Percentiles rank a stretch among this genome's conserved stretches.
Conservation (phyloP, 2,113 vertebrate genomes). For the Pachyramphus minor region DNA sequence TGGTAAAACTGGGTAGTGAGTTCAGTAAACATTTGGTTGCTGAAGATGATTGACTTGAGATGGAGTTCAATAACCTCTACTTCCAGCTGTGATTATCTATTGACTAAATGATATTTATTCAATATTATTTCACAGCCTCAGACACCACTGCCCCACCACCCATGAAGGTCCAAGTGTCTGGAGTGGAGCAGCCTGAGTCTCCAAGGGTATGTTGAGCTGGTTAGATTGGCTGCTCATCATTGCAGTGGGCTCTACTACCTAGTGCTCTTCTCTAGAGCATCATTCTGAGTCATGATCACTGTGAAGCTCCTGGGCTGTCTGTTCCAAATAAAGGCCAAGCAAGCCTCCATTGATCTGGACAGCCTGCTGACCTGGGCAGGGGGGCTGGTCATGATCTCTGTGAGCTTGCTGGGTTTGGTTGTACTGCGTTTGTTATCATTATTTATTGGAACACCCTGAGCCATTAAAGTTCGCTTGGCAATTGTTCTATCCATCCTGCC, state of each 20-base stretch:
- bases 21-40: not conserved
- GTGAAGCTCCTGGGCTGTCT: not conserved
- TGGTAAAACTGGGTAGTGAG: not conserved
- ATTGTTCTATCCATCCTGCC: not conserved
- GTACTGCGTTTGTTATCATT: too few relatives aligned
- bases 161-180: not conserved
- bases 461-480: not conserved
- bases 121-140: not conserved
- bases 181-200: not conserved
- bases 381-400: not conserved
- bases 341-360: not conserved
- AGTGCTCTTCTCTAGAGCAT: not conserved
- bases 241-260: not conserved
- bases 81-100: not conserved
- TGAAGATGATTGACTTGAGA: not conserved
- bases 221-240: not conserved
- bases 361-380: not conserved
- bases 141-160: fast-evolving
- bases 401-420: not conserved
- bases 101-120: not conserved
- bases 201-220: not conserved
- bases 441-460: not conserved
- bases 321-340: not conserved
- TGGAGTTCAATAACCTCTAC: not conserved
- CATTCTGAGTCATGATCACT: not conserved